Percentiles rank a stretch among this genome's conserved stretches.
Evolutionary conservation across 2,888 invertebrate genomes (phyloP).

Genomic region (Torymus tubicola): DNA sequence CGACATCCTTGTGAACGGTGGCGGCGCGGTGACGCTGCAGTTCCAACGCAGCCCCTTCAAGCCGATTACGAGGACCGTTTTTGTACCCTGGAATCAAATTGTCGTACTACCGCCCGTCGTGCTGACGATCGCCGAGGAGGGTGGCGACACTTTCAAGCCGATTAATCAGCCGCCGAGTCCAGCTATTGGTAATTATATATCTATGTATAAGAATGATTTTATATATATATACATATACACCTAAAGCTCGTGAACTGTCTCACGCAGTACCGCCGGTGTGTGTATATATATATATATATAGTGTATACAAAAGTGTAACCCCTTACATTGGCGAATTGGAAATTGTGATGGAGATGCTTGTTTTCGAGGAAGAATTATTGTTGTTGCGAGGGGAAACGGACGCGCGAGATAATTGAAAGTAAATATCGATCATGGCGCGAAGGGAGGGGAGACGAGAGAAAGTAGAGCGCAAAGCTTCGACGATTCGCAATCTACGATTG

Average conservation of each 20-base stretch:
- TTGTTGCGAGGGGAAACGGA: background rate
- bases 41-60: conserved; percentile 97
- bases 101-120: conserved; percentile 93
- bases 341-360: conserved; percentile 34
- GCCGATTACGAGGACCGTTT: conserved; percentile 91
- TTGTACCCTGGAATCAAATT: conserved; percentile 98
- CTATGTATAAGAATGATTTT: too few species aligned
- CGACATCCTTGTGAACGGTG: conserved; percentile 99
- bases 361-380: background rate
- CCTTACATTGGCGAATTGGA: background rate
- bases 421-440: background rate
- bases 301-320: too few species aligned
- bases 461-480: too few species aligned
- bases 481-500: too few species aligned
- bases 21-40: conserved; percentile 96
- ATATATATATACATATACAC: too few species aligned
- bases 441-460: background rate
- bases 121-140: conserved; percentile 85
- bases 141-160: conserved; percentile 69
- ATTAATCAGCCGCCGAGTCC: conserved; percentile 73
- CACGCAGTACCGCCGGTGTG: too few species aligned
- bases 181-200: conserved; percentile 71
- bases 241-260: too few species aligned
- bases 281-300: too few species aligned
- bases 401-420: conserved; percentile 22